Evolutionary conservation across 1,140 invertebrate genomes (phyloP), one percentile per base, ranked within the genome.

Genomic region (Venturia canescens): DNA sequence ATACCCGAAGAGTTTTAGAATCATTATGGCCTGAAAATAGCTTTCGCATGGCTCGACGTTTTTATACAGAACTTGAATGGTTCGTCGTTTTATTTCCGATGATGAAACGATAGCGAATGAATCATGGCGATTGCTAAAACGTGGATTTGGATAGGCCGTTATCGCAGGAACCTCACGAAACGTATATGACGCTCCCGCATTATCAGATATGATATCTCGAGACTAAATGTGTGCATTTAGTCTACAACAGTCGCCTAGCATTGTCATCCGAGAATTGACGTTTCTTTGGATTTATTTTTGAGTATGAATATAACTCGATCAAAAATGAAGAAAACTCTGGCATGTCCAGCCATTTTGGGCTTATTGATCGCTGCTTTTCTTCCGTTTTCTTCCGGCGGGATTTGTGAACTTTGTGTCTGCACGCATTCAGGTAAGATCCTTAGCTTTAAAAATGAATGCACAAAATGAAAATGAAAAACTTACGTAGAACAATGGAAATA

Each of bases 121-220:
- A 26, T 63, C 60, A 63, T 63, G 21, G 21, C n/a, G 66, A 15
- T 29, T 34, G 44, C 18, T 7, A 27, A 80, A 80, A 60, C 53
- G 71, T 31, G 48, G 53, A 66, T 80, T 80, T 18, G 44, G 13
- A 31, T 38, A 31, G 69, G 21, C 71, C 31, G 31, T 78, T 66
- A 82, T 80, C 78, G n/a, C n/a, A 74, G 13, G 21, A 74, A 79
- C 57, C 48, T 13, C 44, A 74, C 71, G 48, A 70, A 78, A 70
- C 66, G 78, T 82, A 63, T 38, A 80, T 80, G 83, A 83, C 71
- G 78, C 50, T 74, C 38, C 21, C 18, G 21, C 57, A 69, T 85
- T 84, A 87, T 87, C 87, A 83, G 86, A 86, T 88, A 88, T 82
- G 83, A 57, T 87, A 84, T 76, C 72, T 76, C n/a, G 57, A 27